These are phyloP conservation scores for Xiphophorus maculatus DNA, from an alignment of 2,113 vertebrate species.

Conservation along the genomic window DNA sequence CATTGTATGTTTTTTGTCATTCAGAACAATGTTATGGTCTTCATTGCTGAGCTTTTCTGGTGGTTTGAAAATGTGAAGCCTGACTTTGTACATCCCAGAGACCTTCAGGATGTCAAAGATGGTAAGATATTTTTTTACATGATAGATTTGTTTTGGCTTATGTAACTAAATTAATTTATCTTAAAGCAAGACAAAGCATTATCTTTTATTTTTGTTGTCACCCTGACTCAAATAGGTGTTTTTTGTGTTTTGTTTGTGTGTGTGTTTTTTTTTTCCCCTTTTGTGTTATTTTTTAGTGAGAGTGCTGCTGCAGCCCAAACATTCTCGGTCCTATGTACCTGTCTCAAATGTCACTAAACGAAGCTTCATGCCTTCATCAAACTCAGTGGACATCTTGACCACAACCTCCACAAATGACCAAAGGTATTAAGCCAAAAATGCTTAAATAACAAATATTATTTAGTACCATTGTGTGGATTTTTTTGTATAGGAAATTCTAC, in stretches of 20 bases:
- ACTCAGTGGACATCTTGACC: constrained; percentile 75
- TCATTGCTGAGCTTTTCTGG: constrained; percentile 96
- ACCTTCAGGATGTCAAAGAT: constrained; percentile 89
- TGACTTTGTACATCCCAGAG: constrained; percentile 92
- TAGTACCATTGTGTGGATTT: neutral
- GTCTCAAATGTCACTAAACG: constrained; percentile 89
- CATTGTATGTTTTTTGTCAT: constrained; percentile 8
- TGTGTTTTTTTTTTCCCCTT: neutral
- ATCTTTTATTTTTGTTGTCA: neutral
- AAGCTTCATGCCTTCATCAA: constrained; percentile 85
- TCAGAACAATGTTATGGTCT: constrained; percentile 93
- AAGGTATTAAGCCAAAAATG: constrained; percentile 37
- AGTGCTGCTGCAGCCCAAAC: constrained; percentile 84
- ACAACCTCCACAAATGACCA: constrained; percentile 67
- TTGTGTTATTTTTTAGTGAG: constrained; percentile 77
- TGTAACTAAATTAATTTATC: neutral
- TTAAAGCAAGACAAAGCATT: neutral
- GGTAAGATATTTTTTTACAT: constrained; percentile 73
- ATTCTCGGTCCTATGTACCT: constrained; percentile 81
- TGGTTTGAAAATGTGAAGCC: constrained; percentile 95
- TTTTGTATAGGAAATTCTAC: neutral
- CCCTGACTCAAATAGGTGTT: too few species aligned
- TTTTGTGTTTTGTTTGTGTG: neutral
- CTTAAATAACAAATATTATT: too few species aligned
- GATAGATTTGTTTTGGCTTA: neutral